Base-by-base conservation (phyloP, 2,797 vertebrate genomes). In the Thunnus albacares region DNA sequence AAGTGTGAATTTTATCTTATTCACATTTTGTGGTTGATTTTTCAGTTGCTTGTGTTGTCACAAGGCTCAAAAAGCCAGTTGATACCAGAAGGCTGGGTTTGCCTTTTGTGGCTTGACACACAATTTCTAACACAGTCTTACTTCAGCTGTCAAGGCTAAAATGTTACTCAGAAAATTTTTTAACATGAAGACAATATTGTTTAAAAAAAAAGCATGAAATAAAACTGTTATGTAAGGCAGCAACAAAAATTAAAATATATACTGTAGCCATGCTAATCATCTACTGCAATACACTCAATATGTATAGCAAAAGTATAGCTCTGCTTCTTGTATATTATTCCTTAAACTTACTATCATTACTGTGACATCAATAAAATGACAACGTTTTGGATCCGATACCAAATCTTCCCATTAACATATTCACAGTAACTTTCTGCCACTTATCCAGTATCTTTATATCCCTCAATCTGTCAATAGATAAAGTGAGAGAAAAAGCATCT, bases 401-500 rank as follows among this genome's bases (percentile, higher is more conserved):
- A 90, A 91, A 86, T 91, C 93, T 86, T 93, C 92, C 94, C 79
- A 87, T 91, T 92, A 95, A 93, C 93, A 95, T 95, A 95, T 95
- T 95, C 93, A 93, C 92, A 92, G 91, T 93, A 94, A 93, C 93
- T 93, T 94, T 92, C 90, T 94, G 93, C 90, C 95, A 94, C 93
- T 95, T 94, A 91, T 75, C 84, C 84, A 90, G 87, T 93, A 93
- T 95, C 94, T 95, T 93, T 92, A 91, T 92, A 92, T 90, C 93
- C 93, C 91, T 91, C 95, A 96, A 96, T 96, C 95, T 96, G 95
- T 95, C 94, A 91, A 93, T 88, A 85, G 81, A 90, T 92, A 92
- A 93, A 93, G 92, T 89, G 92, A 94, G 92, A 93, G 92, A 91
- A 94, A 93, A 93, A 94, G 91, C 95, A 92, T 95, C 90, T 92